Evolutionary conservation across 1,140 invertebrate species (phyloP), one percentile per base, ranked within the genome.

Genomic region (Hyposmocoma kahamanoa): DNA sequence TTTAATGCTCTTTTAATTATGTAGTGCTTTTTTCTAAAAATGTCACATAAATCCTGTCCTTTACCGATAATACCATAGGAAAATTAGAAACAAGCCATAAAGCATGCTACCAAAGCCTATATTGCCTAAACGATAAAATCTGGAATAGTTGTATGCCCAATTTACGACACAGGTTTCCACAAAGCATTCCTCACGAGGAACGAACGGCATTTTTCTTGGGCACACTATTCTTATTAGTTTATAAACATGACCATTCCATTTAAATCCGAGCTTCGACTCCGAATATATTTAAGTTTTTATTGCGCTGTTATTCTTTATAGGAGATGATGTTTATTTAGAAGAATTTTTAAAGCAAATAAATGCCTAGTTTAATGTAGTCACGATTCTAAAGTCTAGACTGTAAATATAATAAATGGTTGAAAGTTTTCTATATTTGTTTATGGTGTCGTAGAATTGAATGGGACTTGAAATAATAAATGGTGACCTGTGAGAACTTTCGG

Each of bases 241-340:
- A 67, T 62, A 74, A 77, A 80, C 73, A 80, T 67, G 67, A 72
- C 58, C 67, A 73, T 80, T 72, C 63, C 66, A 66, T 71, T 73
- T 73, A 72, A 80, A 73, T 71, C 70, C 62, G 41, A 58, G 49
- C 54, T 64, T 62, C 54, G 60, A 48, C 49, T 60, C 42, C 64
- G 60, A 61, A 73, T 66, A 64, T 62, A 59, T 65, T 73, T 62
- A 68, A 68, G 52, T 57, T 66, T 72, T 69, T 72, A 72, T 67
- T 54, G 43, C 56, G 48, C 59, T 56, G 69, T 72, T 63, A 67
- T 62, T 69, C 59, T 67, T 65, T 72, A 69, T 62, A 62, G 39
- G 32, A 47, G 59, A 64, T 50, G 47, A 59, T 26, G 24, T 26
- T 26, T 26, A 26, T 11, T 6, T 26, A 11, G 24, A 26, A 6